These are phyloP conservation scores for Gasterosteus nipponicus DNA, from an alignment of 2,113 vertebrate genomes.

Conservation along the genomic window DNA sequence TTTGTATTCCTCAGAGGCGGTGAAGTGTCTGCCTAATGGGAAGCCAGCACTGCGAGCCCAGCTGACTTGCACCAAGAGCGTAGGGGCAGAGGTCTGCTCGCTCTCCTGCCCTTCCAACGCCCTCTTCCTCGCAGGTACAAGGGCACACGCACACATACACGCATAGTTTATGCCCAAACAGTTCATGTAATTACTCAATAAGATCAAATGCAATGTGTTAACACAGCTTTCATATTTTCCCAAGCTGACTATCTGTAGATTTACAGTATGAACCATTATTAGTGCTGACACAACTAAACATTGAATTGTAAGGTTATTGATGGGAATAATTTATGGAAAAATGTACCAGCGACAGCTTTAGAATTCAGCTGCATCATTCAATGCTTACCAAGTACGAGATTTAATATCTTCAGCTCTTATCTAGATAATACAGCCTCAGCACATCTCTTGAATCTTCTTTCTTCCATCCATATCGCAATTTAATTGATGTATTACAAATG, in stretches of 20 bases:
- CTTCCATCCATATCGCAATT: no score
- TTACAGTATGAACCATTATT: neutral
- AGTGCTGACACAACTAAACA: neutral
- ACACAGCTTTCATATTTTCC: neutral
- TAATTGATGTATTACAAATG: no score
- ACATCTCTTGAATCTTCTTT: no score
- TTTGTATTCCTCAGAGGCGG: constrained; percentile 84
- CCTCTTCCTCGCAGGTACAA: constrained; percentile 90
- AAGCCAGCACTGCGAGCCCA: constrained; percentile 85
- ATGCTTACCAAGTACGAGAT: neutral
- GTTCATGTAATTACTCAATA: neutral
- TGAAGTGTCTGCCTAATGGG: constrained; percentile 88
- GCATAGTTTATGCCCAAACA: neutral
- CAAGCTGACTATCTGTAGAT: neutral
- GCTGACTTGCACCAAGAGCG: constrained; percentile 87
- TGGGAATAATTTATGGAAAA: neutral
- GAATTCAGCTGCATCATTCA: neutral
- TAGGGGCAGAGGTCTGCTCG: constrained; percentile 89
- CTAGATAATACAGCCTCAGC: no score
- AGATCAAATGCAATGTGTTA: neutral
- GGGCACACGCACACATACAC: constrained; percentile 16
- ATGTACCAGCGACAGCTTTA: neutral
- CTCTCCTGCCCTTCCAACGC: constrained; percentile 90
- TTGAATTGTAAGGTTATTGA: neutral
- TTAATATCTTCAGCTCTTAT: neutral